These are phyloP conservation scores for Hydrophis major DNA, from an alignment of 2,797 vertebrate genomes.

Conservation along the genomic window DNA sequence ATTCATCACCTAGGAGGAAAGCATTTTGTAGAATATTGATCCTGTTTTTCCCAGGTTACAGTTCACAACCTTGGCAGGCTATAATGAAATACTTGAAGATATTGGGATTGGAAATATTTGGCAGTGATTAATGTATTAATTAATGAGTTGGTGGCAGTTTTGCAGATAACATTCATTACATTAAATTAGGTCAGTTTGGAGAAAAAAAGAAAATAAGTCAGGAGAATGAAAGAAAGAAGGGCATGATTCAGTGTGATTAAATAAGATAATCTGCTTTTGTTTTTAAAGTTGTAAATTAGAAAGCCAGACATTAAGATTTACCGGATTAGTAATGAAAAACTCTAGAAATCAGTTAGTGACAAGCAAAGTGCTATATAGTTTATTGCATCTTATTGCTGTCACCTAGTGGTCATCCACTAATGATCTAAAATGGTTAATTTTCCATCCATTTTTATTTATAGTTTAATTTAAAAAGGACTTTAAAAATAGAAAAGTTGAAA, in stretches of 20 bases:
- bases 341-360: background rate
- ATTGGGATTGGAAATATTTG: background rate
- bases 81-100: background rate
- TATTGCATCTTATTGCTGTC: background rate
- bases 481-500: background rate
- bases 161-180: background rate
- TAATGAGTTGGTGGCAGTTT: slow-evolving; percentile 17
- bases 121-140: slow-evolving; percentile 14
- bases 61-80: background rate
- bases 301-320: background rate
- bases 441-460: background rate
- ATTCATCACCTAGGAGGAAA: background rate
- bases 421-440: background rate
- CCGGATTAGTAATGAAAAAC: background rate
- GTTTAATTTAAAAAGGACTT: background rate
- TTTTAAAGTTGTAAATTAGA: slow-evolving; percentile 10
- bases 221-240: background rate
- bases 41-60: background rate
- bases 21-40: background rate
- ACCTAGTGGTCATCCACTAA: background rate
- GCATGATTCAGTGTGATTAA: slow-evolving; percentile 3
- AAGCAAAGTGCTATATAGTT: background rate
- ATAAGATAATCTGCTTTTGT: background rate
- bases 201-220: slow-evolving; percentile 6
- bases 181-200: slow-evolving; percentile 19